A percentile compares a stretch with the other conserved stretches of the same genome.
These are phyloP conservation scores for Erethizon dorsatum DNA, from an alignment of 2,797 vertebrate species.

Conservation along the genomic window DNA sequence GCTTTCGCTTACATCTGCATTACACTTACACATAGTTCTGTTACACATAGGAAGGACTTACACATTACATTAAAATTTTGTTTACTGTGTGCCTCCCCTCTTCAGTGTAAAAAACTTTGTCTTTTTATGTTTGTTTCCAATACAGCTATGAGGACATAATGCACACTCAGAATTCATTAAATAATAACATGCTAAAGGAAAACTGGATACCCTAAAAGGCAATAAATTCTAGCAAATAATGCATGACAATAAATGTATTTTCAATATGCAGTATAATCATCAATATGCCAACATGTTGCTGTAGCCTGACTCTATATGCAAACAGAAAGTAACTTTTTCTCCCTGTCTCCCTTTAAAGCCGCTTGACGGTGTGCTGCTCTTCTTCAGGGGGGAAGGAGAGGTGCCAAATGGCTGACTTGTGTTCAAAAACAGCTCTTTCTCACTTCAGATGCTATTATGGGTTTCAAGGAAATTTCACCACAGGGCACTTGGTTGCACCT, in stretches of 20 bases:
- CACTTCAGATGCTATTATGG: not conserved
- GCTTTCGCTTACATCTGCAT: not conserved
- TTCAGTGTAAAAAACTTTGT: not conserved
- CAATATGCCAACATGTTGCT: not conserved
- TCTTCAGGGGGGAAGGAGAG: not conserved
- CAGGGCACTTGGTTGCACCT: not conserved
- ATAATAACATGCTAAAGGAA: slow-evolving; percentile 52
- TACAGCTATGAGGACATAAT: not conserved
- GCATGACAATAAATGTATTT: not conserved
- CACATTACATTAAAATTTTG: not conserved
- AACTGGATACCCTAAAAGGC: slow-evolving; percentile 23
- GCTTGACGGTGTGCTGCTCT: not conserved
- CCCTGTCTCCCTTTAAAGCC: slow-evolving; percentile 10
- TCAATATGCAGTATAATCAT: not conserved
- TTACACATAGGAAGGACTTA: not conserved
- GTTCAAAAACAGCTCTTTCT: not conserved
- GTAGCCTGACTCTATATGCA: not conserved
- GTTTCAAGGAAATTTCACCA: not conserved
- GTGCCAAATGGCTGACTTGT: not conserved
- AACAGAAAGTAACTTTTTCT: not conserved
- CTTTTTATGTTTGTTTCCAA: slow-evolving; percentile 49
- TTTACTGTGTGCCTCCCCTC: not conserved
- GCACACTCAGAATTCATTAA: not conserved
- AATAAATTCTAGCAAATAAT: not conserved
- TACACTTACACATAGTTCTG: not conserved